A percentile compares a stretch with the other conserved stretches of the same genome.
Evolutionary conservation across 2,888 invertebrate species (phyloP).

Genomic region (Rhingia campestris): DNA sequence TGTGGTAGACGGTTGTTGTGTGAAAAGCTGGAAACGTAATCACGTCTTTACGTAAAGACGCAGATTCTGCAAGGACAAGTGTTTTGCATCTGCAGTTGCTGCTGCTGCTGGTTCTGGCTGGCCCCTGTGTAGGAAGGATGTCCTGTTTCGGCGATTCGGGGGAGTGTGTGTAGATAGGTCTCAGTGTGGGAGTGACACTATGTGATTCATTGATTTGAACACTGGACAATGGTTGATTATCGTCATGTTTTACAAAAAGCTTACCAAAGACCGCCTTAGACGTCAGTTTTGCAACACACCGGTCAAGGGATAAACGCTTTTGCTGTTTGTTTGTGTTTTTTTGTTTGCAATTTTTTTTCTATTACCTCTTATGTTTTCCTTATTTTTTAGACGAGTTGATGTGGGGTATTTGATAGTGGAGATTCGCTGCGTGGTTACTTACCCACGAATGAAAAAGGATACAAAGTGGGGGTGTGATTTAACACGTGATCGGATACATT

Average conservation of each 20-base stretch:
- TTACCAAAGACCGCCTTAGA: conserved; percentile 75
- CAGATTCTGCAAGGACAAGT: conserved; percentile 56
- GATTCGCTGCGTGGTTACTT: background rate
- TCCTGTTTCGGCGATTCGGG: conserved; percentile 48
- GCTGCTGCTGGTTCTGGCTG: conserved; percentile 1
- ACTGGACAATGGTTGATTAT: conserved; percentile 71
- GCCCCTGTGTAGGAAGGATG: conserved; percentile 48
- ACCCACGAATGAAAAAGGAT: background rate
- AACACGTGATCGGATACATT: conserved; percentile 19
- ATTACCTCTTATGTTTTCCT: background rate
- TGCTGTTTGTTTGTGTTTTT: conserved; percentile 40
- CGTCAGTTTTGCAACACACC: conserved; percentile 70
- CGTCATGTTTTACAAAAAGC: conserved; percentile 73
- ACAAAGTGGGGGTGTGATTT: conserved; percentile 15
- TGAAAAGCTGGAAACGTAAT: conserved; percentile 52
- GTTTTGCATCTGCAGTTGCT: conserved; percentile 59
- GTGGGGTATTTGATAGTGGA: background rate
- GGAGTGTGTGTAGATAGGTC: conserved; percentile 50
- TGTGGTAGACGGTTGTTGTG: conserved; percentile 70
- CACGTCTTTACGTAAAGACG: conserved; percentile 28
- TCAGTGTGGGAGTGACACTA: conserved; percentile 64
- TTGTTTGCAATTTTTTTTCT: background rate
- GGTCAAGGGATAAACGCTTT: conserved; percentile 73
- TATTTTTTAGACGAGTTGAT: conserved; percentile 1
- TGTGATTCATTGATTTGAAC: conserved; percentile 66